Evolutionary conservation across 2,113 vertebrate species (phyloP).

Genomic region (Pelodiscus sinensis): DNA sequence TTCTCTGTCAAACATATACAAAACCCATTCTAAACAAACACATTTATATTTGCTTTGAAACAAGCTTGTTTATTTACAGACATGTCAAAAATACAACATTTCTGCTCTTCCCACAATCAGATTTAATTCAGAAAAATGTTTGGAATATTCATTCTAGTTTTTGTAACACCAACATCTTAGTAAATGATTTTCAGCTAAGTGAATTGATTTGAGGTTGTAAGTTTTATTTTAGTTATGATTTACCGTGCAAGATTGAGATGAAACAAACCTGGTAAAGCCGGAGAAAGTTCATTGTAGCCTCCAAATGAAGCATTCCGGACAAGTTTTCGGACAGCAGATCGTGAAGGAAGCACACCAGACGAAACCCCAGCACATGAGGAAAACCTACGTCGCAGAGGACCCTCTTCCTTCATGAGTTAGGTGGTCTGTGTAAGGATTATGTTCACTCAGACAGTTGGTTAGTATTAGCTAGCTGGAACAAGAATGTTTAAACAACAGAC

Average conservation of each 20-base stretch:
- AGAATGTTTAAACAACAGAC: conserved; percentile 73
- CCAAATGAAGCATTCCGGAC: conserved; percentile 98
- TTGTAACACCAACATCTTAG: conserved; percentile 10
- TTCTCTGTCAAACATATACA: not conserved
- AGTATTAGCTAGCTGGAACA: conserved; percentile 76
- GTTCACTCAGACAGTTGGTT: conserved; percentile 77
- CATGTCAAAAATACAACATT: not conserved
- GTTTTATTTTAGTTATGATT: conserved; percentile 25
- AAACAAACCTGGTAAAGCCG: conserved; percentile 92
- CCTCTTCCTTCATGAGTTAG: conserved; percentile 93
- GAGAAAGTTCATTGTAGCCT: conserved; percentile 94
- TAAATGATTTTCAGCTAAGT: not conserved
- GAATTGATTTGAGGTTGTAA: not conserved
- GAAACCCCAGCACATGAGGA: conserved; percentile 90
- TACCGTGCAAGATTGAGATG: conserved; percentile 55
- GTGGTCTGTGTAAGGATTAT: conserved; percentile 73
- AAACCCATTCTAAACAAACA: not conserved
- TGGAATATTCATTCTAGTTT: not conserved
- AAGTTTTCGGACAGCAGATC: conserved; percentile 92
- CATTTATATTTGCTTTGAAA: not conserved
- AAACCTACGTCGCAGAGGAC: conserved; percentile 89
- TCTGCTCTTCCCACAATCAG: not conserved
- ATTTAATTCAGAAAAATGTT: not conserved
- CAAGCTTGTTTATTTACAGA: not conserved
- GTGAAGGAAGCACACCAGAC: conserved; percentile 82